These are phyloP conservation scores for Molanna angustata DNA, from an alignment of 2,888 invertebrate genomes.

Conservation along the genomic window DNA sequence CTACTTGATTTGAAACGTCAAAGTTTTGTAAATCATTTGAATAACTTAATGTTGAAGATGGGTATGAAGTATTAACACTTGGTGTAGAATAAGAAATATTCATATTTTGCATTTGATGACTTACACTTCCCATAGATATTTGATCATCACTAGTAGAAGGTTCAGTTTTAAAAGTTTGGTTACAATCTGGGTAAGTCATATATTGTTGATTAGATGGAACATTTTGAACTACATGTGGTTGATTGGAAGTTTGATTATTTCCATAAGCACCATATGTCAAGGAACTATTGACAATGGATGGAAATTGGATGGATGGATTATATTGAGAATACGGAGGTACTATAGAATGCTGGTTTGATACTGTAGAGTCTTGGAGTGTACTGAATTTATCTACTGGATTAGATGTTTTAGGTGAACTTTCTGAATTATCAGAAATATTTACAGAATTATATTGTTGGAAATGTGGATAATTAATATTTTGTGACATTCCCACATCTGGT, in stretches of 20 bases:
- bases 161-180: no score
- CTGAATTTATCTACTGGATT: no score
- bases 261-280: neutral
- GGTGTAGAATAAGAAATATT: conserved; percentile 21
- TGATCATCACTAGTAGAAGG: neutral
- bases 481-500: conserved; percentile 5
- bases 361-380: no score
- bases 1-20: neutral
- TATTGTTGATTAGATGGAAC: neutral
- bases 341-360: no score
- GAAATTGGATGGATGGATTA: conserved; percentile 1
- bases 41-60: neutral
- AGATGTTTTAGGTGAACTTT: conserved; percentile 4
- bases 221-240: conserved; percentile 3
- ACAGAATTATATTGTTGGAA: conserved; percentile 17
- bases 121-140: neutral
- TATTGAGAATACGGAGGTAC: conserved; percentile 12
- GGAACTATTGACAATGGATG: neutral
- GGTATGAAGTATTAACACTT: conserved; percentile 3
- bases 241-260: conserved; percentile 5
- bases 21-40: neutral
- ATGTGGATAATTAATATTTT: conserved; percentile 9
- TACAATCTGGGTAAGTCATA: no score
- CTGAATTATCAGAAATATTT: conserved; percentile 1
- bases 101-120: conserved; percentile 27